phyloP scores from a whole-genome alignment of 2,888 invertebrate genomes.

The Mesorhabditis spiculigera region DNA sequence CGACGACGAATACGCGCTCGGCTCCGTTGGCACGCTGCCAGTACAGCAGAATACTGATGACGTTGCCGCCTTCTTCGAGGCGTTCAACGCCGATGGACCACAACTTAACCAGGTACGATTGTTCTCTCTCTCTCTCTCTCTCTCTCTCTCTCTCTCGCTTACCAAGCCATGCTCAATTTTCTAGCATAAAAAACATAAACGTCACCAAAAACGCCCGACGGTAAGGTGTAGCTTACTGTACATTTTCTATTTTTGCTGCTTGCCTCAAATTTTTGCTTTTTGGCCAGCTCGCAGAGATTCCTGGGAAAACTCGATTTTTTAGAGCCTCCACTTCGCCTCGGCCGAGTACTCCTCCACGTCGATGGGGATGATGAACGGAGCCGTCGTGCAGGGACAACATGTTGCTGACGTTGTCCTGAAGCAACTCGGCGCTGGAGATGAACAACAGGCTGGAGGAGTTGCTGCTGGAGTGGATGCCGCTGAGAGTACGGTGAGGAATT shows the following conservation, averaged over 20 bases:
- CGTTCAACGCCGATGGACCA: conserved; percentile 25
- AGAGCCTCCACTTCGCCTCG: conserved; percentile 36
- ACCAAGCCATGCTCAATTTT: no score
- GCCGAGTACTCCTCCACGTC: conserved; percentile 33
- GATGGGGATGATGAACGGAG: conserved; percentile 46
- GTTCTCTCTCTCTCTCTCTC: no score
- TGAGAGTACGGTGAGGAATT: no score
- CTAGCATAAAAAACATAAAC: no score
- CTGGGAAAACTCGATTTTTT: not conserved
- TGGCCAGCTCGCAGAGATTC: no score
- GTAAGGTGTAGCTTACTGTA: no score
- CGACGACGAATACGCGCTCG: conserved; percentile 29
- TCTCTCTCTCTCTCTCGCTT: no score
- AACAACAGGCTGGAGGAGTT: not conserved
- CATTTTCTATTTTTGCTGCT: no score
- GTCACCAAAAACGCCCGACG: no score
- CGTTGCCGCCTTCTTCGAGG: conserved; percentile 13
- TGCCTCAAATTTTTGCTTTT: no score
- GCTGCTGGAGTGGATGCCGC: no score
- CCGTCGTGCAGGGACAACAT: conserved; percentile 28
- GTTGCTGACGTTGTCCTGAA: conserved; percentile 16
- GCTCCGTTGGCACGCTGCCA: conserved; percentile 33
- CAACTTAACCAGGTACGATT: conserved; percentile 16
- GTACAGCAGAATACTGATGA: conserved; percentile 16
- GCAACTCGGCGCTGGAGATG: not conserved